These are phyloP conservation scores for Phoxinus phoxinus DNA, from an alignment of 2,113 vertebrate genomes.

Conservation along the genomic window DNA sequence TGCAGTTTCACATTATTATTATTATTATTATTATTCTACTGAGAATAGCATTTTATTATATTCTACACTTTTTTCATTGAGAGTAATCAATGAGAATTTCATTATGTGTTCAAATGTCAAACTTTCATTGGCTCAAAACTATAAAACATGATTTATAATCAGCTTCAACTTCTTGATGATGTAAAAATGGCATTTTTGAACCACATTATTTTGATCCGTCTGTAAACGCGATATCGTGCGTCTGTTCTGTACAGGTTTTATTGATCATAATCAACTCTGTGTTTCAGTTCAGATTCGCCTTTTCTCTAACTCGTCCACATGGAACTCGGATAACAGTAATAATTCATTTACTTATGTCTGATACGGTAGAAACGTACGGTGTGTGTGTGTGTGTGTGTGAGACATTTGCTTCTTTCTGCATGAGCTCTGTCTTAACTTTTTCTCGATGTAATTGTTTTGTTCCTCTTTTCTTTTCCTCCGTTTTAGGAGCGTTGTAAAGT, in stretches of 20 bases:
- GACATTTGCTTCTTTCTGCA: conserved; percentile 5
- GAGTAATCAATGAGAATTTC: too few species aligned
- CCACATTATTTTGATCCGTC: not conserved
- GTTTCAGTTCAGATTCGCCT: conserved; percentile 13
- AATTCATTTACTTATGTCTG: not conserved
- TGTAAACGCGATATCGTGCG: not conserved
- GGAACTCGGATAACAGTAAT: not conserved
- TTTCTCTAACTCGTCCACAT: not conserved
- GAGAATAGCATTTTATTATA: not conserved
- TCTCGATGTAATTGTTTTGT: not conserved
- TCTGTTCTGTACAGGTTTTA: not conserved
- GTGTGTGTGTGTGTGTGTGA: too few species aligned
- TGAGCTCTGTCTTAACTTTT: conserved; percentile 42
- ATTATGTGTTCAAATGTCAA: too few species aligned
- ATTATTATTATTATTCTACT: not conserved
- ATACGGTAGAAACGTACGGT: too few species aligned
- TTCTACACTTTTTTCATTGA: not conserved
- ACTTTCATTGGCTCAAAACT: not conserved
- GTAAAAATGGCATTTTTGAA: not conserved
- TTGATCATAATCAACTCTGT: not conserved
- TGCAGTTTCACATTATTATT: not conserved
- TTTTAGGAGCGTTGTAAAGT: conserved; percentile 45
- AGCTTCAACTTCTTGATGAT: not conserved
- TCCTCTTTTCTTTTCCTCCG: conserved; percentile 47
- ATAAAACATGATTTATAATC: not conserved